Percentiles rank a stretch among this genome's conserved stretches.
Conservation (phyloP, 1,140 invertebrate species). For the Pseudomyrmex pallidus region DNA sequence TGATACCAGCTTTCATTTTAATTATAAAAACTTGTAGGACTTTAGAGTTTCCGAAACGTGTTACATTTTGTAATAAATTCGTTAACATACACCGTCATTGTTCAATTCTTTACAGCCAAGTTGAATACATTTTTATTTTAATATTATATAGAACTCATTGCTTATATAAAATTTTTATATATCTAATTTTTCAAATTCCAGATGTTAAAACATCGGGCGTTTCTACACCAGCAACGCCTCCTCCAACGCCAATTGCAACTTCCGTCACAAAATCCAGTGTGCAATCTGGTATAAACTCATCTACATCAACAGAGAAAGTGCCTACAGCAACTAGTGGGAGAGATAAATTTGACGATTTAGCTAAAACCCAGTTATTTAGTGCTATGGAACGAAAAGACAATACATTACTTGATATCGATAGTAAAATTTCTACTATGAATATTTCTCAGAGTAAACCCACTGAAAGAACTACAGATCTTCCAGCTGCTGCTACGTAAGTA, state of each 20-base stretch:
- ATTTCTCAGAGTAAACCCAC: slow-evolving; percentile 1
- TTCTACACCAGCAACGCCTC: slow-evolving; percentile 2
- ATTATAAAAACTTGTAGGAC: no score
- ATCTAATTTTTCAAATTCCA: slow-evolving; percentile 7
- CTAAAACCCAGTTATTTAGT: neutral
- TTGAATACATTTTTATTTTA: neutral
- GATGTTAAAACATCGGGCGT: neutral
- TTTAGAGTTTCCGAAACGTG: no score
- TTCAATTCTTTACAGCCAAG: no score
- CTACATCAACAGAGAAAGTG: neutral
- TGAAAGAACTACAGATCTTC: neutral
- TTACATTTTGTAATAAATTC: no score
- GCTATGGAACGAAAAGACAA: slow-evolving; percentile 22
- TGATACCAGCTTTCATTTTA: no score
- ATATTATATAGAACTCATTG: neutral
- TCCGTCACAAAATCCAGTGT: no score
- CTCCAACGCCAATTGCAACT: neutral
- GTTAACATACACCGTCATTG: no score
- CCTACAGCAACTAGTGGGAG: neutral
- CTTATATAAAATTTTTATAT: neutral
- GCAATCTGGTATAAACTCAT: neutral
- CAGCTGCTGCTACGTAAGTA: slow-evolving; percentile 16
- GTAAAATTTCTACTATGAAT: slow-evolving; percentile 8
- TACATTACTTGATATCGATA: neutral
- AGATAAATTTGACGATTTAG: neutral